A percentile compares a stretch with the other conserved stretches of the same genome.
Conservation (phyloP, 1,140 invertebrate genomes). For the Pachyrhynchus sulphureomaculatus region DNA sequence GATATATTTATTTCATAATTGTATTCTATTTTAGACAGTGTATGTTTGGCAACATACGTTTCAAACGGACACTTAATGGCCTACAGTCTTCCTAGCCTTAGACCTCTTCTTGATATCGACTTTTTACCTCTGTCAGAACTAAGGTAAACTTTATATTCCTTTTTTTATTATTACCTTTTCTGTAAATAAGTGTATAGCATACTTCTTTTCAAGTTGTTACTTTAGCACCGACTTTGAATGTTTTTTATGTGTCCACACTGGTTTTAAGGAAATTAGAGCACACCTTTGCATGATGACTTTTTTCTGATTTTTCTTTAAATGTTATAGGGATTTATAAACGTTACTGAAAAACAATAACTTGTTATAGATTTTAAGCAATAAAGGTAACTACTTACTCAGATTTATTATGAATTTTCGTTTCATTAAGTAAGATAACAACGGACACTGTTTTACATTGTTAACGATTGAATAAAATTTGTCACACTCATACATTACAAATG, state of each 20-base stretch:
- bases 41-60: constrained; percentile 90
- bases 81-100: constrained; percentile 91
- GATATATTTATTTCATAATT: no score
- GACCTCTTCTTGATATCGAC: constrained; percentile 87
- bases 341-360: no score
- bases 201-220: background rate
- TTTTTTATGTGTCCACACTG: constrained; percentile 14
- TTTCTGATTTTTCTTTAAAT: no score
- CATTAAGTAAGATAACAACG: no score
- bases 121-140: constrained; percentile 91
- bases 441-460: no score
- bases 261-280: constrained; percentile 21
- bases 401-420: no score
- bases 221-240: constrained; percentile 11
- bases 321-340: no score
- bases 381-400: no score
- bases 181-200: constrained; percentile 9
- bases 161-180: background rate
- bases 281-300: constrained; percentile 11
- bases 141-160: constrained; percentile 66
- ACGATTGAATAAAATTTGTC: no score
- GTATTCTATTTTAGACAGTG: constrained; percentile 84
- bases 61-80: constrained; percentile 90
- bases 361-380: no score
- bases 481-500: no score